Evolutionary conservation across 2,113 vertebrate genomes (phyloP), one percentile per base, ranked within the genome.

Genomic region (Sander vitreus): DNA sequence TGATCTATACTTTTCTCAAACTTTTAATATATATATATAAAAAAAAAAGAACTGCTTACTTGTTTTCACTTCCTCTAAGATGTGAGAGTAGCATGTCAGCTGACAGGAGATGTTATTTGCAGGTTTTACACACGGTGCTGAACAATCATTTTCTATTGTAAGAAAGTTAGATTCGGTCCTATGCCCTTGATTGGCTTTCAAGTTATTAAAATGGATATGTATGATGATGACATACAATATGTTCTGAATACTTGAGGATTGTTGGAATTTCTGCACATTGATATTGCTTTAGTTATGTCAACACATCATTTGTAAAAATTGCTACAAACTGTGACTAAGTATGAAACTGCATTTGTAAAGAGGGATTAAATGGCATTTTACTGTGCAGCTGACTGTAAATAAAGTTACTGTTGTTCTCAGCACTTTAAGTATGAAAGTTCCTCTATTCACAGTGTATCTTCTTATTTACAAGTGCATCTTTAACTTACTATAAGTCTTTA

Each of bases 31-130:
- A 71, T 6, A 64, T 43, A 33, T 12, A 16, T 47, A 47, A 10
- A 11, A 16, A 53, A 47, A 10, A 11, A 13, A 15, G 33, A 7
- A 6, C 23, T 51, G 50, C 43, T 66, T 4, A 23, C 62, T 36
- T 30, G n/a, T 73, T 86, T 71, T 84, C 75, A 72, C 51, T 90
- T 88, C 73, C 79, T 75, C 50, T 67, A 21, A 3, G 36, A 30
- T 63, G 21, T 71, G 66, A 79, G 76, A 81, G 48, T 11, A 11
- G n/a, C 10, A 4, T 6, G 25, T 73, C 59, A 65, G 48, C 51
- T 72, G 33, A 84, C 65, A 27, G 39, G 48, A 2, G 10, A 68
- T 33, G 19, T 62, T 48, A 55, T 1, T 5, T 11, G 36, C 19
- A 43, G 16, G 0, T 33, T 23, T 8, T 6, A 18, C 58, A 33